Conservation (phyloP, 2,888 invertebrate genomes). For the Noctua janthe region DNA sequence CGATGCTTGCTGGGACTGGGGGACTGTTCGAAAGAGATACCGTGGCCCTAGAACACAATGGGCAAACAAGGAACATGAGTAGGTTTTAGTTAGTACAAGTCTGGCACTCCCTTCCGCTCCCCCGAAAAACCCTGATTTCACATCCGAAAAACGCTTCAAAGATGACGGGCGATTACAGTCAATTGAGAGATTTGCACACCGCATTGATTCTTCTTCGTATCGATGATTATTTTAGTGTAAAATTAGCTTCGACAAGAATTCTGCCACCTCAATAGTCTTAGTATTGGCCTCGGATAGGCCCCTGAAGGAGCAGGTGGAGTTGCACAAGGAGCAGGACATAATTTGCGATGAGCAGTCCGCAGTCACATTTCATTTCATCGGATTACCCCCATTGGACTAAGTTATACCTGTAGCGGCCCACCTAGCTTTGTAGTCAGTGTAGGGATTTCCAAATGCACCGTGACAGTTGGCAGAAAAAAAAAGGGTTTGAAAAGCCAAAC, state of each 20-base stretch:
- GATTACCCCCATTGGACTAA: background rate
- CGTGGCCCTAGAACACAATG: too few relatives aligned
- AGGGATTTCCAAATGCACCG: background rate
- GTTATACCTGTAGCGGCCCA: background rate
- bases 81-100: too few relatives aligned
- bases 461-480: background rate
- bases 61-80: too few relatives aligned
- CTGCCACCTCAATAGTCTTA: background rate
- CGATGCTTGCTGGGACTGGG: too few relatives aligned
- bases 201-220: background rate
- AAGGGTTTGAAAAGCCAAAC: background rate
- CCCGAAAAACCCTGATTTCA: too few relatives aligned
- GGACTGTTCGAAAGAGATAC: too few relatives aligned
- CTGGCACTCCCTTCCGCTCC: too few relatives aligned
- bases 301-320: background rate
- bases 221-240: background rate
- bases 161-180: background rate
- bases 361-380: background rate
- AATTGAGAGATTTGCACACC: background rate
- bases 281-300: background rate
- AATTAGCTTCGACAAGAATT: background rate
- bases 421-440: background rate
- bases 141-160: background rate
- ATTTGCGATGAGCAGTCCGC: background rate
- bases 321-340: background rate